Evolutionary conservation across 2,113 vertebrate species (phyloP).

Genomic region (Pangasianodon hypophthalmus): DNA sequence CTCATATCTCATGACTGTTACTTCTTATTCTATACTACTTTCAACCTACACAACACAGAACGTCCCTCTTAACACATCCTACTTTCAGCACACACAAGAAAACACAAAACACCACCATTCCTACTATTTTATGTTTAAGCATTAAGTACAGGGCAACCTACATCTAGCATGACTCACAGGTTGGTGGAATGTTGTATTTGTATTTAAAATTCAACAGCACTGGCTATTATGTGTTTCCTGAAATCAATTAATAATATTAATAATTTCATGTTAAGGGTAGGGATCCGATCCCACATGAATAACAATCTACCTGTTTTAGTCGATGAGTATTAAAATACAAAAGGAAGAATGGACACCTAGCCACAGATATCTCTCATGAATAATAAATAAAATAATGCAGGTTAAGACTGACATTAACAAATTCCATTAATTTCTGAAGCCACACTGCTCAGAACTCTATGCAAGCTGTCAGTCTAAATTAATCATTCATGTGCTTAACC

Average conservation of each 20-base stretch:
- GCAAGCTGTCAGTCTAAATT: constrained; percentile 37
- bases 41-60: not conserved
- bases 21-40: not conserved
- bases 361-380: not conserved
- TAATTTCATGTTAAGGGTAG: not conserved
- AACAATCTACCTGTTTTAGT: not conserved
- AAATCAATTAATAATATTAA: not conserved
- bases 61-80: not conserved
- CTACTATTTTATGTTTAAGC: not conserved
- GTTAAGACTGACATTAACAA: not conserved
- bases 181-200: not conserved
- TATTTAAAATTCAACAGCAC: not conserved
- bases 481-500: constrained; percentile 48
- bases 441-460: constrained; percentile 24
- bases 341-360: not conserved
- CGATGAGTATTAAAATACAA: not conserved
- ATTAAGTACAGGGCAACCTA: not conserved
- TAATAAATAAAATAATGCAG: not conserved
- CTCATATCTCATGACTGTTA: not conserved
- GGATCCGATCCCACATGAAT: not conserved
- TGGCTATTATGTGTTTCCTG: not conserved
- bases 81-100: not conserved
- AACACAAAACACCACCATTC: not conserved
- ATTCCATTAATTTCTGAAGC: constrained; percentile 26
- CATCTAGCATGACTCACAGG: not conserved